Evolutionary conservation across 2,888 invertebrate genomes (phyloP).

Genomic region (Sipha maydis): DNA sequence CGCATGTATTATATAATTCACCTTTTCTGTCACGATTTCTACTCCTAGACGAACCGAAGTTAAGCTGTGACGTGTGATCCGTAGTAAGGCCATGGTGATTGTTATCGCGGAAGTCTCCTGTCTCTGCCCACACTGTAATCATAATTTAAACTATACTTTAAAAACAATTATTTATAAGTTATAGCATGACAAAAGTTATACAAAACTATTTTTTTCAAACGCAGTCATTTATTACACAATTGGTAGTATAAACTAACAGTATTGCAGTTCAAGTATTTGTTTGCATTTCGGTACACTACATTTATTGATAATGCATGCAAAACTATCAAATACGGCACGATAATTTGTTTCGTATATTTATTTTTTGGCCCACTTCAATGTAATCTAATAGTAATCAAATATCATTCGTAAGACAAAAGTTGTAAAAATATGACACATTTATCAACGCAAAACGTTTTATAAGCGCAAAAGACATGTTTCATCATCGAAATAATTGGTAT

Average conservation of each 20-base stretch:
- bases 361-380: constrained; percentile 44
- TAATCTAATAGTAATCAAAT: background rate
- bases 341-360: constrained; percentile 15
- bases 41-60: constrained; percentile 68
- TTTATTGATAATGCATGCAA: background rate
- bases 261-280: constrained; percentile 39
- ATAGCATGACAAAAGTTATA: constrained; percentile 5
- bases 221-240: constrained; percentile 20
- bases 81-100: constrained; percentile 78
- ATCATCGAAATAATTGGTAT: no score
- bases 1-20: constrained; percentile 64
- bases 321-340: background rate
- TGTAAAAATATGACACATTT: constrained; percentile 11
- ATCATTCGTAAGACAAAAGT: background rate
- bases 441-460: constrained; percentile 15
- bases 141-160: constrained; percentile 19
- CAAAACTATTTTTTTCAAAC: constrained; percentile 23
- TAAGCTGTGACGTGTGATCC: constrained; percentile 73
- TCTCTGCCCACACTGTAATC: constrained; percentile 85
- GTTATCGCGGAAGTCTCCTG: constrained; percentile 86
- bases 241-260: background rate
- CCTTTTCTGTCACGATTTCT: constrained; percentile 68
- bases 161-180: background rate
- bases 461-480: background rate
- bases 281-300: constrained; percentile 27